Evolutionary conservation across 2,888 invertebrate genomes (phyloP).

Genomic region (Alloscopus bannaensis): DNA sequence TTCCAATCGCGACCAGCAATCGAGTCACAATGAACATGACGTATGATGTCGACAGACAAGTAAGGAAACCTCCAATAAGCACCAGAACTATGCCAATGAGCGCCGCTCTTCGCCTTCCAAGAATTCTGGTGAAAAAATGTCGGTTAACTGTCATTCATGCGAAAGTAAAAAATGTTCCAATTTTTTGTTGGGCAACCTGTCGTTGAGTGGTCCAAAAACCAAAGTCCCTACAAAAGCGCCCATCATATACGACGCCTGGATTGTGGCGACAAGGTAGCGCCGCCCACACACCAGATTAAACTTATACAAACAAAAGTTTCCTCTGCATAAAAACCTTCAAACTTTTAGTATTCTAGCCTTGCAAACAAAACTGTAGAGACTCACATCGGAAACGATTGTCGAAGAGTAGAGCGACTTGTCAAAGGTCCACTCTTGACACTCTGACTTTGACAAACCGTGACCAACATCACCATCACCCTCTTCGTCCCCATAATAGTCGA

Average conservation of each 20-base stretch:
- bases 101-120: slow-evolving; percentile 67
- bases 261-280: slow-evolving; percentile 66
- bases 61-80: slow-evolving; percentile 60
- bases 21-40: slow-evolving; percentile 62
- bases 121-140: slow-evolving; percentile 44
- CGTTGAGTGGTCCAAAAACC: slow-evolving; percentile 66
- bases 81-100: slow-evolving; percentile 53
- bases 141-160: too few species aligned
- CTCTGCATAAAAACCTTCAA: too few species aligned
- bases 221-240: slow-evolving; percentile 69
- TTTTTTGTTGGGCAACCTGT: slow-evolving; percentile 50
- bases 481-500: too few species aligned
- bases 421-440: slow-evolving; percentile 43
- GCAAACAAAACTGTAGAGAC: too few species aligned
- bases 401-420: slow-evolving; percentile 40
- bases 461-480: neutral
- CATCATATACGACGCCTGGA: slow-evolving; percentile 71
- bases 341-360: too few species aligned
- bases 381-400: slow-evolving; percentile 50
- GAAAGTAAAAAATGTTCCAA: neutral
- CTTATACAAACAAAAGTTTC: slow-evolving; percentile 38
- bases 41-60: slow-evolving; percentile 64
- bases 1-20: slow-evolving; percentile 68
- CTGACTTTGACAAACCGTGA: neutral
- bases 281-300: slow-evolving; percentile 69